These are phyloP conservation scores for Stegana nigrithorax DNA, from an alignment of 2,888 invertebrate species.

Conservation along the genomic window DNA sequence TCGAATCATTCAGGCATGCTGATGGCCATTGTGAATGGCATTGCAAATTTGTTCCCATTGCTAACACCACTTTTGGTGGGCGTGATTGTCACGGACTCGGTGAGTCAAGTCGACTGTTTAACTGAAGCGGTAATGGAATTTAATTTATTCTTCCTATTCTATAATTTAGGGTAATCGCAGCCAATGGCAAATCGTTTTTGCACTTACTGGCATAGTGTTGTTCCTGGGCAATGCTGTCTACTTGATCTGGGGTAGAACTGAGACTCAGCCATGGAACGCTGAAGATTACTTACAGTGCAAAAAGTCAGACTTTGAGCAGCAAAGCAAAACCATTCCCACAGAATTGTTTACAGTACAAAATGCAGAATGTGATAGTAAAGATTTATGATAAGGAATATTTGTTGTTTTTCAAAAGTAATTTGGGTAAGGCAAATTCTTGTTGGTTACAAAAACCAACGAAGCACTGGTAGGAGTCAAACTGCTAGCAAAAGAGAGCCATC, in stretches of 20 bases:
- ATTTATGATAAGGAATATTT: too few relatives aligned
- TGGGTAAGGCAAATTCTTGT: too few relatives aligned
- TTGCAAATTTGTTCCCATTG: slow-evolving; percentile 72
- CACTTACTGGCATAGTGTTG: slow-evolving; percentile 75
- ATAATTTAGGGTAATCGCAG: slow-evolving; percentile 65
- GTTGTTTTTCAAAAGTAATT: too few relatives aligned
- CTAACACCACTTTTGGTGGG: slow-evolving; percentile 73
- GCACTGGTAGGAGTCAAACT: too few relatives aligned
- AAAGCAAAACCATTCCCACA: too few relatives aligned
- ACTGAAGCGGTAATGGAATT: background rate
- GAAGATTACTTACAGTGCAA: slow-evolving; percentile 66
- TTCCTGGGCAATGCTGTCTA: slow-evolving; percentile 78
- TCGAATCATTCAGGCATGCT: slow-evolving; percentile 75
- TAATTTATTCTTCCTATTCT: too few relatives aligned
- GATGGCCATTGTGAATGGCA: slow-evolving; percentile 75
- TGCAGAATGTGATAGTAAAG: too few relatives aligned
- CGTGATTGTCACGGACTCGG: slow-evolving; percentile 67
- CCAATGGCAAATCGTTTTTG: slow-evolving; percentile 83
- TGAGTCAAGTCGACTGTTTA: too few relatives aligned
- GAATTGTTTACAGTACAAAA: too few relatives aligned
- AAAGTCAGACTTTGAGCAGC: too few relatives aligned
- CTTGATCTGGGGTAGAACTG: slow-evolving; percentile 75
- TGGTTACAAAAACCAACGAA: too few relatives aligned
- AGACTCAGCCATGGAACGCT: slow-evolving; percentile 79
- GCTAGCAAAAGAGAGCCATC: too few relatives aligned